These are phyloP conservation scores for Epinotia demarniana DNA, from an alignment of 2,888 invertebrate genomes.

Conservation along the genomic window DNA sequence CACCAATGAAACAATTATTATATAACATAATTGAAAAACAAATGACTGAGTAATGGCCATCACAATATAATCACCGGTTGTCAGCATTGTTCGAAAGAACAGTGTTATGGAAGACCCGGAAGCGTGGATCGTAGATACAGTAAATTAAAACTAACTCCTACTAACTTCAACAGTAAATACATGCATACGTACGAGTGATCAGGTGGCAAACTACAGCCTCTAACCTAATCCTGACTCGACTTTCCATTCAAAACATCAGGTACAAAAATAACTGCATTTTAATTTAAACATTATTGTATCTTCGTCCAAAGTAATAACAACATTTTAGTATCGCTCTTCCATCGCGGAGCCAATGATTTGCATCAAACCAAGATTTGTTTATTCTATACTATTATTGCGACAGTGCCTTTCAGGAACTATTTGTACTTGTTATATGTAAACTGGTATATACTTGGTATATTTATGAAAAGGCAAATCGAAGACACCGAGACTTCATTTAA, in stretches of 20 bases:
- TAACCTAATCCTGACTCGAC: constrained; percentile 60
- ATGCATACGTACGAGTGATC: constrained; percentile 49
- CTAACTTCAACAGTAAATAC: constrained; percentile 31
- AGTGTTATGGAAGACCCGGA: constrained; percentile 80
- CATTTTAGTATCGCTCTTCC: constrained; percentile 27
- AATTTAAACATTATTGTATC: constrained; percentile 69
- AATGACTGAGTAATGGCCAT: constrained; percentile 73
- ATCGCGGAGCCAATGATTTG: constrained; percentile 9
- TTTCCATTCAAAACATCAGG: constrained; percentile 75
- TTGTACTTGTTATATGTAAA: constrained; percentile 24
- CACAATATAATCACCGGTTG: constrained; percentile 65
- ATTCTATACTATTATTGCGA: background rate
- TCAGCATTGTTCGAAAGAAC: constrained; percentile 58
- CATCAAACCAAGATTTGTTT: constrained; percentile 12
- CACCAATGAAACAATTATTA: constrained; percentile 71
- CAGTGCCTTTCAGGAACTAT: constrained; percentile 1
- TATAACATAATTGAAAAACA: constrained; percentile 66
- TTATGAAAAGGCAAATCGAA: constrained; percentile 3
- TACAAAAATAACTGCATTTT: constrained; percentile 81
- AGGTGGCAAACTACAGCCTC: constrained; percentile 51
- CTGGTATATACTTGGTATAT: background rate
- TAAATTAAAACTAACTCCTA: constrained; percentile 51
- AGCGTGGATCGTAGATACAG: constrained; percentile 55
- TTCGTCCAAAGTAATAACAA: constrained; percentile 65
- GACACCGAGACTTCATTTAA: constrained; percentile 14